Evolutionary conservation across 1,140 invertebrate genomes (phyloP).

Genomic region (Lucilia sericata): DNA sequence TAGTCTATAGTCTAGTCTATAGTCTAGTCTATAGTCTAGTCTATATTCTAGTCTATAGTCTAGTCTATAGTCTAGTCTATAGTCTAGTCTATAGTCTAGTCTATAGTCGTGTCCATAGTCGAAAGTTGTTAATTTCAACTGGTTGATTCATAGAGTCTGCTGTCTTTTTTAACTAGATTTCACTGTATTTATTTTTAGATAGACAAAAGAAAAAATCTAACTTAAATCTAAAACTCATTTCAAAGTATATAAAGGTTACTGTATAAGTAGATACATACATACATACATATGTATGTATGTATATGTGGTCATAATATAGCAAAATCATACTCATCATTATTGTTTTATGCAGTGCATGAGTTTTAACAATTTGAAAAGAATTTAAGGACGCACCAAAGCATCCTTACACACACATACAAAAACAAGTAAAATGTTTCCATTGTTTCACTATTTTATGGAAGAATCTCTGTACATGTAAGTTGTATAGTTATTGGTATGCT

Average conservation of each 20-base stretch:
- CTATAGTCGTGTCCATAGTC: too few species aligned
- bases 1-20: too few species aligned
- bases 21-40: too few species aligned
- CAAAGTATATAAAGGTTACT: neutral
- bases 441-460: neutral
- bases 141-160: too few species aligned
- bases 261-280: too few species aligned
- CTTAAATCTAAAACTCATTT: neutral
- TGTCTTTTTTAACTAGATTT: too few species aligned
- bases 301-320: neutral
- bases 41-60: too few species aligned
- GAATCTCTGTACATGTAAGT: neutral
- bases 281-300: too few species aligned
- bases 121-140: too few species aligned
- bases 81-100: too few species aligned
- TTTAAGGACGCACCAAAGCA: neutral
- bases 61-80: too few species aligned
- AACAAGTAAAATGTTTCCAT: neutral
- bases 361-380: slow-evolving; percentile 10
- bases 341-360: neutral
- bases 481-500: neutral
- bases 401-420: neutral
- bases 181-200: too few species aligned
- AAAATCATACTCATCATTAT: slow-evolving; percentile 3
- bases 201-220: neutral